Percentiles rank a stretch among this genome's conserved stretches.
These are phyloP conservation scores for Epizoanthus scotinus DNA, from an alignment of 92 coral and sea anemone species.

Conservation along the genomic window DNA sequence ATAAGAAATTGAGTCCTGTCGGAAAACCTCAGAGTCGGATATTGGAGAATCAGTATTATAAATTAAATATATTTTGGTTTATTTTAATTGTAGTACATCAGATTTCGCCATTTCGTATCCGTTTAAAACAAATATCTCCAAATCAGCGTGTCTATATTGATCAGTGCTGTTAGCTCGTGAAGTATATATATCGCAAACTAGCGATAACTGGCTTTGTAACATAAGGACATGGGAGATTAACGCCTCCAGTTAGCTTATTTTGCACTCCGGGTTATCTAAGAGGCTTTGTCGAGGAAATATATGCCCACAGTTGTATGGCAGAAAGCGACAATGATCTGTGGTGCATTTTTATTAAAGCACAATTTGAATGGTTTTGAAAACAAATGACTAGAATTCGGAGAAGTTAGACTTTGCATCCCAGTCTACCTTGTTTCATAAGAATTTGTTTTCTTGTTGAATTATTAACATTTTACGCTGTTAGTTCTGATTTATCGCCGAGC, in stretches of 20 bases:
- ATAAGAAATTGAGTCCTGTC: conserved; percentile 3
- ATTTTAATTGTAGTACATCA: background rate
- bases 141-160: background rate
- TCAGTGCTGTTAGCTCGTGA: background rate
- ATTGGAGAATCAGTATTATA: background rate
- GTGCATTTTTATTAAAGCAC: too few species aligned
- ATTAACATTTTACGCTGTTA: conserved; percentile 20
- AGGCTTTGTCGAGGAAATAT: background rate
- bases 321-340: background rate
- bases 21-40: background rate
- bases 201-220: too few species aligned
- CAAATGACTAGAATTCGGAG: background rate
- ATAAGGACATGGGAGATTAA: background rate
- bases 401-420: conserved; percentile 27
- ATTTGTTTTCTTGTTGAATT: conserved; percentile 16
- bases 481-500: conserved; percentile 19
- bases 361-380: background rate
- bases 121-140: conserved; percentile 11
- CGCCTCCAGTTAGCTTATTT: background rate
- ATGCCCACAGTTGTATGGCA: background rate
- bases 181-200: background rate
- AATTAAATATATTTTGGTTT: conserved; percentile 1
- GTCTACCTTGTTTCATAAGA: background rate
- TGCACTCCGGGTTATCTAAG: background rate
- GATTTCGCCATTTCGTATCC: background rate